A percentile compares a stretch with the other conserved stretches of the same genome.
Evolutionary conservation across 2,888 invertebrate genomes (phyloP).

Genomic region (Lamproptera curius): DNA sequence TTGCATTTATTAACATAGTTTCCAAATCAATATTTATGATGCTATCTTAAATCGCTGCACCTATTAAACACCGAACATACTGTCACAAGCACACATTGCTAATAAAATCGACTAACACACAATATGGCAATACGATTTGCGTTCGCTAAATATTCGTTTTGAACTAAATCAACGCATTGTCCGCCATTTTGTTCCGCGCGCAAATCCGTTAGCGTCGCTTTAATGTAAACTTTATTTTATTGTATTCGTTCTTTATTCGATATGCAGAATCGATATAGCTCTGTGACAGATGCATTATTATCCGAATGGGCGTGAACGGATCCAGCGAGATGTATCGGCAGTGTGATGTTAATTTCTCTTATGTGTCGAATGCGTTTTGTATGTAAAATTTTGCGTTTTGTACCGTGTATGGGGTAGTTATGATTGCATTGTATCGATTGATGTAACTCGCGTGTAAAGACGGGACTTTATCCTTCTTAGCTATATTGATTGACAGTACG

Average conservation of each 20-base stretch:
- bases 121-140: conserved; percentile 63
- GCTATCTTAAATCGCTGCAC: no score
- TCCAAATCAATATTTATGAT: no score
- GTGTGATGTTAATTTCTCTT: conserved; percentile 32
- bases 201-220: conserved; percentile 65
- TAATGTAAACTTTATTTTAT: conserved; percentile 51
- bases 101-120: conserved; percentile 16
- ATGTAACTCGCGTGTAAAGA: no score
- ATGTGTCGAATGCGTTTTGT: conserved; percentile 28
- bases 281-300: conserved; percentile 44
- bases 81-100: no score
- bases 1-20: no score
- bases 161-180: conserved; percentile 62
- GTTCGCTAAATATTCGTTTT: conserved; percentile 56
- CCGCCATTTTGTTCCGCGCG: conserved; percentile 45
- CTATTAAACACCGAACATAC: no score
- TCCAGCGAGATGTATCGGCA: conserved; percentile 34
- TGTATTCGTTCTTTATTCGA: conserved; percentile 28
- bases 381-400: conserved; percentile 39
- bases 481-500: no score
- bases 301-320: conserved; percentile 47
- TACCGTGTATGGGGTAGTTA: conserved; percentile 39
- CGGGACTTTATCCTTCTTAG: no score
- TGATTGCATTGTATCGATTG: no score
- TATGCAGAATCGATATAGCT: conserved; percentile 44